Conservation (phyloP, 2,113 vertebrate species). For the Galeopterus variegatus region DNA sequence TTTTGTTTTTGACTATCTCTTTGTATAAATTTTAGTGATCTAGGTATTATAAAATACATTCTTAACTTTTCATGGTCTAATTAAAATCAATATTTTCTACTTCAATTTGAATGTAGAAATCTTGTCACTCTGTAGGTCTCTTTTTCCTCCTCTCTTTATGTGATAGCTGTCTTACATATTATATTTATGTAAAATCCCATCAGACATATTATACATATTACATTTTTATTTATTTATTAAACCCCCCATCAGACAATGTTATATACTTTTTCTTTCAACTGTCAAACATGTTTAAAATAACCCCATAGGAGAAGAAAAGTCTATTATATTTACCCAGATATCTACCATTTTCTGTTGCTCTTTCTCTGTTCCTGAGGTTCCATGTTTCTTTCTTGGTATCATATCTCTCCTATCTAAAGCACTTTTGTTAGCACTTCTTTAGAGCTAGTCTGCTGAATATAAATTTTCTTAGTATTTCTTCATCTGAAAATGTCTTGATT, state of each 20-base stretch:
- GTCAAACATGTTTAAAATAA: not conserved
- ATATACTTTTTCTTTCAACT: not conserved
- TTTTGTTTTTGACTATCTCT: not conserved
- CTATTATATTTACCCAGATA: too few relatives aligned
- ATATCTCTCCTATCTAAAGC: not conserved
- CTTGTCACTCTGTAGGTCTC: not conserved
- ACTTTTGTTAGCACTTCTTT: not conserved
- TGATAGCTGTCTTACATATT: too few relatives aligned
- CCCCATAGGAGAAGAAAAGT: not conserved
- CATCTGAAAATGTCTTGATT: not conserved
- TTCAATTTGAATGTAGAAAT: not conserved
- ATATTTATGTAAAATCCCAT: not conserved
- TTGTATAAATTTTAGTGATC: not conserved
- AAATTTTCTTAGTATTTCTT: not conserved
- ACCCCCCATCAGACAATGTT: not conserved
- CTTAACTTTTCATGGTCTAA: not conserved
- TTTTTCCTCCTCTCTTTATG: not conserved
- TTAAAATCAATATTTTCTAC: not conserved
- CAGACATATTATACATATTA: too few relatives aligned
- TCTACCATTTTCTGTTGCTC: not conserved
- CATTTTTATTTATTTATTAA: not conserved
- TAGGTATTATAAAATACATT: not conserved
- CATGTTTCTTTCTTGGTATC: not conserved
- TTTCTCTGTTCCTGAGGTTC: not conserved
- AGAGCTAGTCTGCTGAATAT: not conserved